Evolutionary conservation across 2,888 invertebrate genomes (phyloP).

Genomic region (Ichneumoninae sp.): DNA sequence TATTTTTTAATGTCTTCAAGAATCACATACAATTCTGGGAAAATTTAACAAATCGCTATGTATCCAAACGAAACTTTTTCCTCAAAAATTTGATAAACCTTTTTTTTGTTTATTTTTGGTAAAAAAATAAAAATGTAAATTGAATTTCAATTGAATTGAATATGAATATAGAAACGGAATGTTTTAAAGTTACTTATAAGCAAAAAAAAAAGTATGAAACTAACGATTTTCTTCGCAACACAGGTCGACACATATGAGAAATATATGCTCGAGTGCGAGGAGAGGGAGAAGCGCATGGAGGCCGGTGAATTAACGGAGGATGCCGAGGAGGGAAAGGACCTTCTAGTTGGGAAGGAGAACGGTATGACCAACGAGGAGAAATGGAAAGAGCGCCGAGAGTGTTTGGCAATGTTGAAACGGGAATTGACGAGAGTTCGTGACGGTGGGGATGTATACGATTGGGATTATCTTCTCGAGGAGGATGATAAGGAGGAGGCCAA

Average conservation of each 20-base stretch:
- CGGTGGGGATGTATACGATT: conserved; percentile 79
- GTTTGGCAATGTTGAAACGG: conserved; percentile 80
- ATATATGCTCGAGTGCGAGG: conserved; percentile 80
- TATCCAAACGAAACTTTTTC: not conserved
- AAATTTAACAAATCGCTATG: not conserved
- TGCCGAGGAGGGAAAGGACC: conserved; percentile 42
- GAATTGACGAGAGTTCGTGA: conserved; percentile 79
- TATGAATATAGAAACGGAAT: not conserved
- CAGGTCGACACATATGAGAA: conserved; percentile 80
- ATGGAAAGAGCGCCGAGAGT: conserved; percentile 81
- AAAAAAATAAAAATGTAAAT: not conserved
- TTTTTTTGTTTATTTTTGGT: too few relatives aligned
- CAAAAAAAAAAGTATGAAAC: not conserved
- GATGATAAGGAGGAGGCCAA: conserved; percentile 84
- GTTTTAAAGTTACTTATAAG: too few relatives aligned
- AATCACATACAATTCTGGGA: not conserved
- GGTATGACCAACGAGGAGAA: conserved; percentile 68
- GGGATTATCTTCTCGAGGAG: conserved; percentile 79
- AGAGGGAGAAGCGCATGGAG: conserved; percentile 74
- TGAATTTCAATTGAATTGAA: not conserved
- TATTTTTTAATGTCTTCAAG: not conserved
- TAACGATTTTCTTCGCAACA: conserved; percentile 11
- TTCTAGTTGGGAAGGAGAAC: conserved; percentile 18
- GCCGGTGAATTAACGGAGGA: conserved; percentile 40
- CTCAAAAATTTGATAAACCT: conserved; percentile 3